Conservation (phyloP, 2,113 vertebrate genomes). For the Agelaius tricolor region DNA sequence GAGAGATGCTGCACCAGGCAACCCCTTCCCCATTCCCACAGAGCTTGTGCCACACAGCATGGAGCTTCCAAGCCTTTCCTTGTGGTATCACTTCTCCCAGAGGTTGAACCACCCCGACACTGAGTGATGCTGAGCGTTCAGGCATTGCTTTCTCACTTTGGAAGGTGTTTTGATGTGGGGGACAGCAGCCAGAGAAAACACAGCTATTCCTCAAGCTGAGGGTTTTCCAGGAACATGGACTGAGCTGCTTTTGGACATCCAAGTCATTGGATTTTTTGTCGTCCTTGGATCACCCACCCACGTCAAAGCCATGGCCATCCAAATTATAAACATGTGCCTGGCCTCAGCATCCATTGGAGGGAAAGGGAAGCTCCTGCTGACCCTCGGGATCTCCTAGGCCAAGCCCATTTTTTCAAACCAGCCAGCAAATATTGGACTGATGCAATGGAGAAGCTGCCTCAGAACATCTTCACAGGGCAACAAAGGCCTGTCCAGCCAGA, state of each 20-base stretch:
- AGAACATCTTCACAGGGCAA: not conserved
- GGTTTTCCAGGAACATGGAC: not conserved
- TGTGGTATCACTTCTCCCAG: fast-evolving
- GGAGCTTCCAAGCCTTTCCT: not conserved
- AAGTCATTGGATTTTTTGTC: not conserved
- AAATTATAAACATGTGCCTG: not conserved
- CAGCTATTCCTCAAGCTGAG: not conserved
- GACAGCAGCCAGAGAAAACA: not conserved
- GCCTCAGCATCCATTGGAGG: not conserved
- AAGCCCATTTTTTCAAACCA: not conserved
- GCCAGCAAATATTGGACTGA: not conserved
- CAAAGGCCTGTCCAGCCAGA: not conserved
- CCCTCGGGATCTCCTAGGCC: not conserved
- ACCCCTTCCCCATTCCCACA: not conserved
- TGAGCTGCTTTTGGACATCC: not conserved
- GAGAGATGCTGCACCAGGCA: not conserved
- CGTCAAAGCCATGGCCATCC: not conserved
- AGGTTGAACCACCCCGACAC: not conserved
- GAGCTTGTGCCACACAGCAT: not conserved
- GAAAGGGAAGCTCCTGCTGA: not conserved
- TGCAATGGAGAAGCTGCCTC: not conserved
- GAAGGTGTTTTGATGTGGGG: not conserved
- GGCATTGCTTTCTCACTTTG: not conserved
- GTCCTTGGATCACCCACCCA: not conserved
- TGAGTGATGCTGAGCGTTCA: not conserved